phyloP scores from a whole-genome alignment of 2,888 invertebrate species.

The Dimorphilus gyrociliatus region DNA sequence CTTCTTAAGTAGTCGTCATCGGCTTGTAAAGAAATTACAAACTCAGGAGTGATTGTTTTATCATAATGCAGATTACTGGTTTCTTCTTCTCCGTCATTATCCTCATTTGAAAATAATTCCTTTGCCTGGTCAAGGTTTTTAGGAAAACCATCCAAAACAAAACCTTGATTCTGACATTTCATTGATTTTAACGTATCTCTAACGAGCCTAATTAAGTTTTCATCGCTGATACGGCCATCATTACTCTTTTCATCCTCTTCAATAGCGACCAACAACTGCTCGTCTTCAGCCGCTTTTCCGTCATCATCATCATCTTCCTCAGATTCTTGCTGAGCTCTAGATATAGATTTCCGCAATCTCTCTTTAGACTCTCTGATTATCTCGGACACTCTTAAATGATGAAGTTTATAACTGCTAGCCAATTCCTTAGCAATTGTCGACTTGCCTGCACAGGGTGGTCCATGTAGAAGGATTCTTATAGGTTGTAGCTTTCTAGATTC shows the following conservation, averaged over 20 bases:
- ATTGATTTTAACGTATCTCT: constrained; percentile 39
- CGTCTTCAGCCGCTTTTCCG: constrained; percentile 29
- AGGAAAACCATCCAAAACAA: constrained; percentile 59
- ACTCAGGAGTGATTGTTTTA: constrained; percentile 30
- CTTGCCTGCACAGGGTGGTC: constrained; percentile 38
- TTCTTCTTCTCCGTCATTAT: constrained; percentile 31
- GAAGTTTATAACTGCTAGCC: constrained; percentile 35
- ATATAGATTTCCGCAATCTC: no score
- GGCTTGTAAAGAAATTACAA: constrained; percentile 26
- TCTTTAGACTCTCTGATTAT: constrained; percentile 33
- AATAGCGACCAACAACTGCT: constrained; percentile 29
- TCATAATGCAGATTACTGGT: constrained; percentile 19
- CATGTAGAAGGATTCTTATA: constrained; percentile 31
- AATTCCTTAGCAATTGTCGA: constrained; percentile 30
- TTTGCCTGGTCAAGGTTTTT: constrained; percentile 46
- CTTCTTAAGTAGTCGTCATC: constrained; percentile 13
- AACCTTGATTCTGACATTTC: constrained; percentile 54
- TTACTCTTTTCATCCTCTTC: constrained; percentile 30
- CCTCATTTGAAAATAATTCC: constrained; percentile 42
- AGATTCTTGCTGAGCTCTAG: constrained; percentile 18
- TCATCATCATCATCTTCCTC: constrained; percentile 27
- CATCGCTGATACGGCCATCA: constrained; percentile 28
- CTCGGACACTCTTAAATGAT: constrained; percentile 35
- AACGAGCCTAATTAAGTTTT: constrained; percentile 28
- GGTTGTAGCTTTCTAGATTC: constrained; percentile 33